phyloP scores from a whole-genome alignment of 2,888 invertebrate genomes.

The Macrosiphum euphorbiae region DNA sequence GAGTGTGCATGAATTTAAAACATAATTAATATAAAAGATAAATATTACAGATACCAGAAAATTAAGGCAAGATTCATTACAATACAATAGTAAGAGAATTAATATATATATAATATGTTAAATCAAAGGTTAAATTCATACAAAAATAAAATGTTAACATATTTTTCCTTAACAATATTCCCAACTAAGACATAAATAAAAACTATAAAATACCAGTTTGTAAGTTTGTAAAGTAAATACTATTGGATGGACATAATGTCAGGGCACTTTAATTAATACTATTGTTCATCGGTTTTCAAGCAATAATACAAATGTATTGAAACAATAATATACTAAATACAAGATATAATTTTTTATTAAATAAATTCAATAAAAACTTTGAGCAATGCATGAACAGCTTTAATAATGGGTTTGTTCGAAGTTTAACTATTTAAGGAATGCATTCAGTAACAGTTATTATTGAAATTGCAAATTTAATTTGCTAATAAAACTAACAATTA shows the following conservation, averaged over 20 bases:
- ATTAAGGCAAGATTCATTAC: constrained; percentile 56
- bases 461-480: not conserved
- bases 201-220: constrained; percentile 18
- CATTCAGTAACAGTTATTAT: not conserved
- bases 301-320: constrained; percentile 27
- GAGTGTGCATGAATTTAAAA: not conserved
- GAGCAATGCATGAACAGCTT: constrained; percentile 49
- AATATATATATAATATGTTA: constrained; percentile 22
- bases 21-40: not conserved
- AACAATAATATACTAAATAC: constrained; percentile 11
- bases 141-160: constrained; percentile 55
- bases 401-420: constrained; percentile 35
- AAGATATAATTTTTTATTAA: not conserved
- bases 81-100: constrained; percentile 29
- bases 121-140: constrained; percentile 25
- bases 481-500: not conserved
- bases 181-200: constrained; percentile 42
- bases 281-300: constrained; percentile 2
- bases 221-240: constrained; percentile 27
- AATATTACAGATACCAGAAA: not conserved
- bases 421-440: constrained; percentile 42
- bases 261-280: constrained; percentile 31
- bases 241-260: constrained; percentile 55
- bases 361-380: constrained; percentile 41
- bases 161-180: constrained; percentile 38